Base-by-base conservation (phyloP, 2,888 invertebrate species). In the Drosophila pseudotakahashii region DNA sequence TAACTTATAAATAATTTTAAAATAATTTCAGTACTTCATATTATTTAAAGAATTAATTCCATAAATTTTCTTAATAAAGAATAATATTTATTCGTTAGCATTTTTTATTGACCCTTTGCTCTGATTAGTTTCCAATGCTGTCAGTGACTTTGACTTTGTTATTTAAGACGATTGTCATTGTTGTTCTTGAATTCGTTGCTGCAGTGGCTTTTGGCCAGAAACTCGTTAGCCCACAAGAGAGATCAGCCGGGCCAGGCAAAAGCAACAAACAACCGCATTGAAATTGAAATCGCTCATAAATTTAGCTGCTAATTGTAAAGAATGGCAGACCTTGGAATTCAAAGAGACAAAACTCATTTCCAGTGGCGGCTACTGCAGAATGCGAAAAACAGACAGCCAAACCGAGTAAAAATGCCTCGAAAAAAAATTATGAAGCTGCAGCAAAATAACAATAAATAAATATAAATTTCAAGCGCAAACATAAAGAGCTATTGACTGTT, bases 401-500 rank as follows among this genome's bases (percentile, higher is more conserved):
- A 34, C 37, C 37, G 23, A 32, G 42, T 42, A 63, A 69, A 81
- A 81, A 81, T 81, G 81, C 73, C 78, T 80, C 69, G 69, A 68
- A 74, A 67, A 79, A 79, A 82, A 81, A 77, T 80, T 82, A 82
- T 84, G 84, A 82, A 82, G 82, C 84, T 81, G 77, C 83, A 79
- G 77, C 74, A 81, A 78, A 52, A 73, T 54, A 73, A 48, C 63
- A 64, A 86, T 83, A 84, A 83, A 86, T 83, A 83, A 84, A 84
- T 81, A 84, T 85, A 84, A 85, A 85, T 84, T 85, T 83, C 79
- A 85, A 81, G 77, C 79, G 82, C 82, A 85, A 84, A 81, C 85
- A 85, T 81, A 85, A 84, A 85, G 86, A 85, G 84, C 84, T 86
- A 84, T 86, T 84, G 84, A 86, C 83, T 84, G 81, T 80, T 81